Evolutionary conservation across 2,113 vertebrate species (phyloP).

Genomic region (Heterocephalus glaber): DNA sequence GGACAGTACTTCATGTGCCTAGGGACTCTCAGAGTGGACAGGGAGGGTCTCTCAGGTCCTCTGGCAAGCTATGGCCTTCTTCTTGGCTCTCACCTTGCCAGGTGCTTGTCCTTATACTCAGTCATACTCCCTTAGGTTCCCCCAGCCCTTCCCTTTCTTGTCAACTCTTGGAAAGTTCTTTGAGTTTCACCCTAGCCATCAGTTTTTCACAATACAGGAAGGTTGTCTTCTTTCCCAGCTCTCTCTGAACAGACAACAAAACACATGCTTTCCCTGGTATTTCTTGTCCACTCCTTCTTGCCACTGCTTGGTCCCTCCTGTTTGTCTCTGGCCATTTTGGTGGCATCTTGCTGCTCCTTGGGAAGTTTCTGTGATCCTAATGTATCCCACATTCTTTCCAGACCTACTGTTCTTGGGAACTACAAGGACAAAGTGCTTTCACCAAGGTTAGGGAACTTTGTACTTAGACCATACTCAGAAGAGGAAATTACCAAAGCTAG

Average conservation of each 20-base stretch:
- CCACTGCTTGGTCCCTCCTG: neutral
- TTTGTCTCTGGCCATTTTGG: neutral
- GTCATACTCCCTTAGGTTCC: neutral
- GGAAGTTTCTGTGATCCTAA: neutral
- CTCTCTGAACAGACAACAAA: neutral
- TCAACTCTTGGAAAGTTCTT: neutral
- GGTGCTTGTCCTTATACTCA: neutral
- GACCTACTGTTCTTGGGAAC: neutral
- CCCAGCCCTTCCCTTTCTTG: neutral
- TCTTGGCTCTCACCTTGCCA: neutral
- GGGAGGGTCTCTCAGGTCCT: neutral
- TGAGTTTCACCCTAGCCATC: neutral
- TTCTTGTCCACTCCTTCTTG: neutral
- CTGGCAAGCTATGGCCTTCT: too few relatives aligned
- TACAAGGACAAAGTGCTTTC: neutral
- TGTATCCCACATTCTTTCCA: neutral
- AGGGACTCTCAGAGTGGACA: neutral
- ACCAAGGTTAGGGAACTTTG: neutral
- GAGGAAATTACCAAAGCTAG: neutral
- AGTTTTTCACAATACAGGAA: neutral
- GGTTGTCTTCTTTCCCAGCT: neutral
- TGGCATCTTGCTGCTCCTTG: accelerated
- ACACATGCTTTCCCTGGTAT: too few relatives aligned
- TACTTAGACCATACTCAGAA: neutral
- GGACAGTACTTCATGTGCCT: neutral